Base-by-base conservation (phyloP, 53 echinoderm and acorn worm species). In the Apostichopus leukothele region DNA sequence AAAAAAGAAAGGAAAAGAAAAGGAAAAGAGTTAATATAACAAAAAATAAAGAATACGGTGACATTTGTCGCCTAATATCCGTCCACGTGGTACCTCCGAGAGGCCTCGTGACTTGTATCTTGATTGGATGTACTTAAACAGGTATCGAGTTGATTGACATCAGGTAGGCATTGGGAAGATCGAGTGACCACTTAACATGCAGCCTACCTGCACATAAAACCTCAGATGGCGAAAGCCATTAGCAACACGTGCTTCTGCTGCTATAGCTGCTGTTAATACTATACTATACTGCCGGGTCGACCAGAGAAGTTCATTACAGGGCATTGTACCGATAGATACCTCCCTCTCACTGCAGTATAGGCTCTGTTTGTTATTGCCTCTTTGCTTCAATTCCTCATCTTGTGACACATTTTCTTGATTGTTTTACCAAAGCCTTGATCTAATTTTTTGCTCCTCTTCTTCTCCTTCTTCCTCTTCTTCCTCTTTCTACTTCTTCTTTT, bases 131-230 rank as follows among this genome's bases (percentile, higher is more conserved):
- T 59, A 20, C 81, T 81, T 59, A 81, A 81, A 59, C 81, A 18
- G 51, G 81, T 51, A 22, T 51, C 9, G 51, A 60, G 61, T 86
- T 86, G 86, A 86, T 86, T 86, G 67, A 86, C 86, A 66, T 68
- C 86, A 86, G 86, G 86, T 86, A 68, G 71, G 61, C 61, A 68
- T 14, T 10, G 16, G 23, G 16, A 50, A 68, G 66, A 86, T 86
- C 86, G 86, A 67, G 86, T 86, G 71, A 86, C 86, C 71, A 86
- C 86, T 86, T 86, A 86, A 60, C 66, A 86, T 86, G 25, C 86
- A 86, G 61, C 11, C 20, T 67, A 67, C 86, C 51, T 86, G 50
- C 27, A 67, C 66, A n/a, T 39, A 71, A 86, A 59, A 67, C 86
- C 39, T 86, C 86, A 86, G 67, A 50, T 86, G 86, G 86, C 57